Conservation (phyloP, 2,113 vertebrate genomes). For the Piprites chloris region DNA sequence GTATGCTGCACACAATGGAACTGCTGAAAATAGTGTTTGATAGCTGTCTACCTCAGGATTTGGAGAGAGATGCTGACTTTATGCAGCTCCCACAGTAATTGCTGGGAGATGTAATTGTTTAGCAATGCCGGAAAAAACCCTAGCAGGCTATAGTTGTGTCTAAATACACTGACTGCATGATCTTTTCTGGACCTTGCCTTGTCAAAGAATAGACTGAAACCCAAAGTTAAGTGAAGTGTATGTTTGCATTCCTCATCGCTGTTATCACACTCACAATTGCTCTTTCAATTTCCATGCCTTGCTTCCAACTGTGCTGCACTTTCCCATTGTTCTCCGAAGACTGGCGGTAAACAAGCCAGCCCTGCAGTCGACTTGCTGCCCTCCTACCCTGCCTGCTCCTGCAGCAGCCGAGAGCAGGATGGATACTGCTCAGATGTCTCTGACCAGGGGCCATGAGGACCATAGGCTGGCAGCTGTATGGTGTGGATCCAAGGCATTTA, state of each 20-base stretch:
- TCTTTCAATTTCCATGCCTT: background rate
- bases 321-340: background rate
- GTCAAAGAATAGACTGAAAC: background rate
- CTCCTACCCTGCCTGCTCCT: background rate
- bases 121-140: background rate
- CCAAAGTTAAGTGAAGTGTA: background rate
- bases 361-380: background rate
- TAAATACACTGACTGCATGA: background rate
- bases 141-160: background rate
- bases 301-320: background rate
- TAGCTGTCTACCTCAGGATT: background rate
- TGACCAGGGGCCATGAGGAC: fast-evolving
- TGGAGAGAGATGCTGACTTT: background rate
- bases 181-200: background rate
- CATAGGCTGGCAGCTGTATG: background rate
- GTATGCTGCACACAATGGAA: background rate
- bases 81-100: background rate
- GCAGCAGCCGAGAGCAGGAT: fast-evolving
- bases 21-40: background rate
- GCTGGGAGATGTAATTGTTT: background rate
- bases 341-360: background rate
- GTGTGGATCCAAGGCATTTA: too few relatives aligned
- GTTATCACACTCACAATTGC: background rate
- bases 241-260: background rate
- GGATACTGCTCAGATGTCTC: fast-evolving